Conservation (phyloP, 2,888 invertebrate genomes). For the Zygothrica quintamaculata region DNA sequence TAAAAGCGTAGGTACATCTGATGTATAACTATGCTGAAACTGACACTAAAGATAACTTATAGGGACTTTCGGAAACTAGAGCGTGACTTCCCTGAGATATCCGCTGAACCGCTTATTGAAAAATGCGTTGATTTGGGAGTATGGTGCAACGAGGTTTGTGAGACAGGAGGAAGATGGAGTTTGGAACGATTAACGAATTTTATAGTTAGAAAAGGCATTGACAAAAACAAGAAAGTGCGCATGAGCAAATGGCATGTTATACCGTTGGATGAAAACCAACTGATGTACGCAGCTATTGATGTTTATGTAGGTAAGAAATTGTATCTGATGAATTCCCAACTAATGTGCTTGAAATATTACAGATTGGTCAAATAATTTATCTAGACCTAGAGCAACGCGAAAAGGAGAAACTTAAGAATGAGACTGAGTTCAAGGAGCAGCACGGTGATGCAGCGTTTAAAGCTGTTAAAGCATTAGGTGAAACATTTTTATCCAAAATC, state of each 20-base stretch:
- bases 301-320: slow-evolving; percentile 86
- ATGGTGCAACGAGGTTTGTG: slow-evolving; percentile 86
- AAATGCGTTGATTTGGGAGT: slow-evolving; percentile 87
- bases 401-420: slow-evolving; percentile 68
- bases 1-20: slow-evolving; percentile 86
- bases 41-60: slow-evolving; percentile 44
- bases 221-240: slow-evolving; percentile 86
- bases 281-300: slow-evolving; percentile 88
- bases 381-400: slow-evolving; percentile 76
- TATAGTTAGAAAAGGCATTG: slow-evolving; percentile 85
- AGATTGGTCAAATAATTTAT: slow-evolving; percentile 84
- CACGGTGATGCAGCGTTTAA: slow-evolving; percentile 82
- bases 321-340: background rate
- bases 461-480: slow-evolving; percentile 78
- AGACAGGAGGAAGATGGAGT: slow-evolving; percentile 86
- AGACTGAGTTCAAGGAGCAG: slow-evolving; percentile 71
- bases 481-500: slow-evolving; percentile 73
- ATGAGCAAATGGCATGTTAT: slow-evolving; percentile 87
- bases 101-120: slow-evolving; percentile 85
- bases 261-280: slow-evolving; percentile 86
- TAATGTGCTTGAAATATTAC: slow-evolving; percentile 4
- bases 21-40: background rate
- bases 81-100: slow-evolving; percentile 87
- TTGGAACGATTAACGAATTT: slow-evolving; percentile 86
- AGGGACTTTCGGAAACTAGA: slow-evolving; percentile 88